Conservation (phyloP, 2,797 vertebrate species). For the Manis crassicaudata region DNA sequence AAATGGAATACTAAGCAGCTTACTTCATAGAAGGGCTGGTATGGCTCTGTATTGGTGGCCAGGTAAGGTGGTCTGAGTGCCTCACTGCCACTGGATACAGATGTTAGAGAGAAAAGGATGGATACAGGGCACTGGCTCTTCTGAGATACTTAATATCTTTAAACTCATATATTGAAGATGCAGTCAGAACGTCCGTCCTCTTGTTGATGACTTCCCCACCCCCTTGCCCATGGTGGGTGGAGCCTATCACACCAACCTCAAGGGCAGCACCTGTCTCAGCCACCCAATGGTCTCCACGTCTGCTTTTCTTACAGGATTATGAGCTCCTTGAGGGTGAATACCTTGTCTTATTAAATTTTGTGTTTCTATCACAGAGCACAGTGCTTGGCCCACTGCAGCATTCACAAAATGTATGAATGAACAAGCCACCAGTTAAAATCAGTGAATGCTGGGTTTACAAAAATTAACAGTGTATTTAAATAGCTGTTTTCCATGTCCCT, state of each 20-base stretch:
- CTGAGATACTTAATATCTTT: neutral
- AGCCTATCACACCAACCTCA: too few relatives aligned
- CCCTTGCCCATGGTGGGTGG: fast-evolving
- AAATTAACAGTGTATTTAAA: neutral
- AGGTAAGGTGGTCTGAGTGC: neutral
- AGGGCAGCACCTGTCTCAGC: neutral
- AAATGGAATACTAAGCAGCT: slow-evolving; percentile 52
- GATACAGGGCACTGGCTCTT: neutral
- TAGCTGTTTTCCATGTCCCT: neutral
- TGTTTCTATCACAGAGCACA: neutral
- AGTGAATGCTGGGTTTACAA: neutral
- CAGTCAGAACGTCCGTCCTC: neutral
- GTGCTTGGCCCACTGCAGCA: neutral
- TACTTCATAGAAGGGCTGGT: neutral
- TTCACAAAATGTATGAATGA: neutral
- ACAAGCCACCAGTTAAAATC: neutral
- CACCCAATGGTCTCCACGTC: fast-evolving
- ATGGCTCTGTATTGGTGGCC: neutral
- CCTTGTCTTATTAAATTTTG: neutral
- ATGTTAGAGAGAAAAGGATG: neutral
- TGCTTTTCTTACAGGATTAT: neutral
- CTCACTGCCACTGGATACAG: neutral
- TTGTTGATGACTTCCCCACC: neutral
- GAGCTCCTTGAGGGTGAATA: neutral
- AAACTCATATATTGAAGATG: neutral